Base-by-base conservation (phyloP, 2,888 invertebrate species). In the Mythimna lalbum region DNA sequence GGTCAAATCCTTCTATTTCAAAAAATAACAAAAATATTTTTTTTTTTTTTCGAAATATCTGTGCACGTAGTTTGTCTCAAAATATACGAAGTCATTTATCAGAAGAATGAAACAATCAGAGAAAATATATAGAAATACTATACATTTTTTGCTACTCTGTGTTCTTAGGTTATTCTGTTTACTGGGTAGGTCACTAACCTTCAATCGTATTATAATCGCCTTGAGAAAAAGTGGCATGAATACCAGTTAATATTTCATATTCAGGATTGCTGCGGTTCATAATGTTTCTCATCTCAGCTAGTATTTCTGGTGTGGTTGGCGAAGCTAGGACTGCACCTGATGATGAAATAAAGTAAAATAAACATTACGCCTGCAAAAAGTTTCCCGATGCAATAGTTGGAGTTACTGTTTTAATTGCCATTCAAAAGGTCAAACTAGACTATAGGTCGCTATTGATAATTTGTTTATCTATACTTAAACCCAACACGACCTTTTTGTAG, bases 171-270 rank as follows among this genome's bases (percentile, higher is more conserved):
- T 27, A 27, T 27, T 27, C 19, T 19, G 9, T 31, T n/a, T 31
- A n/a, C 3, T 3, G 10, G 9, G 19, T 33, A 31, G 10, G 10
- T 55, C 4, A 55, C 55, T 33, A 12, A 55, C 55, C 55, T 33
- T 55, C 55, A 33, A 55, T 55, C 4, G 55, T n/a, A 33, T n/a
- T 31, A 33, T n/a, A 55, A 55, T 33, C 55, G 4, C 55, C 55
- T 33, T 19, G 31, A 33, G 55, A 55, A 33, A 55, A 12, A n/a
- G 31, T 55, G 12, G 55, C 55, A 33, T 55, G 55, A 10, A 55
- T 33, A n/a, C 55, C 55, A 33, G 55, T 55, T 31, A 33, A 10
- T 10, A 55, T 55, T 55, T 55, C 55, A 33, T 55, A 55, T 55
- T 33, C 31, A 1, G 55, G 55, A 31, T 55, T 12, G n/a, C 31